Conservation (phyloP, 2,797 vertebrate species). For the Somateria mollissima region DNA sequence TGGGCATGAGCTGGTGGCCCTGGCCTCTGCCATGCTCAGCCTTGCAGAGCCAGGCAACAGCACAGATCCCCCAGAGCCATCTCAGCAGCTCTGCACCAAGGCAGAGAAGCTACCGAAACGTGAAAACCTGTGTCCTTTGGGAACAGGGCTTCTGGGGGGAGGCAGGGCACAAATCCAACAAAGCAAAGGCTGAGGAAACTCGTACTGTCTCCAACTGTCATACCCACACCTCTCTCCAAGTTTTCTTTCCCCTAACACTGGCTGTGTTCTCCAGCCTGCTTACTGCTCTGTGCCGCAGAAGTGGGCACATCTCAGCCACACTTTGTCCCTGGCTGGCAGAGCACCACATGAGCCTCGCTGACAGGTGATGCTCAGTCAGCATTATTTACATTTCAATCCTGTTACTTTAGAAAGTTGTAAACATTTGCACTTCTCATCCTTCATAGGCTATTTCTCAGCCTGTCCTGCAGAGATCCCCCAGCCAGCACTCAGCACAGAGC, state of each 20-base stretch:
- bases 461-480: background rate
- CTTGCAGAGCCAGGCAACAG: background rate
- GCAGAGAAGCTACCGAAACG: too few species aligned
- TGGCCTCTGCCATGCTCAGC: background rate
- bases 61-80: background rate
- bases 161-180: background rate
- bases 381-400: background rate
- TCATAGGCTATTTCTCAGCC: rapidly evolving
- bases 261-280: background rate
- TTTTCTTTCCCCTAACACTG: rapidly evolving
- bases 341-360: rapidly evolving
- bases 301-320: background rate
- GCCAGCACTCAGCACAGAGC: background rate
- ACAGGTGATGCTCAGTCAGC: rapidly evolving
- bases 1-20: background rate
- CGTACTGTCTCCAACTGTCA: rapidly evolving
- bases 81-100: background rate
- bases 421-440: background rate
- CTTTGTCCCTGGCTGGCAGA: background rate
- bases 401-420: background rate
- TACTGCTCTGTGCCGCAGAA: background rate
- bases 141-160: background rate
- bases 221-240: background rate
- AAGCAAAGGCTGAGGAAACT: background rate
- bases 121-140: background rate